A percentile compares a stretch with the other conserved stretches of the same genome.
Conservation (phyloP, 2,113 vertebrate genomes). For the Lophura nycthemera region DNA sequence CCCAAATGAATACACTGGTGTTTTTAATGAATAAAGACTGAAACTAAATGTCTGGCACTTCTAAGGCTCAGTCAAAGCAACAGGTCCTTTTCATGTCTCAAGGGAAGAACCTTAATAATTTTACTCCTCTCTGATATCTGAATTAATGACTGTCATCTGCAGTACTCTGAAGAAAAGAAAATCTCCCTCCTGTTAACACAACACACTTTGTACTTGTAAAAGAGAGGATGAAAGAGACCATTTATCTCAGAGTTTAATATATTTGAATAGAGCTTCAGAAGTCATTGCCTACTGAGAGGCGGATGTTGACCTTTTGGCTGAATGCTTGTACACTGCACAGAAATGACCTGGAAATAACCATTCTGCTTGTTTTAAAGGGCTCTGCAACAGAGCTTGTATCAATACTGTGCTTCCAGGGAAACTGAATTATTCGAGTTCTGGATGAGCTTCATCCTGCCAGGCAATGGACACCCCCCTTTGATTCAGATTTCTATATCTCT, state of each 20-base stretch:
- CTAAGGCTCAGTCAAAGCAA: conserved; percentile 2
- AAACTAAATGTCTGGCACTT: conserved; percentile 13
- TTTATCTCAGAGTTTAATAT: conserved; percentile 37
- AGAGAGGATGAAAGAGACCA: background rate
- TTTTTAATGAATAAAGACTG: conserved; percentile 17
- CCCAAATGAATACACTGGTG: background rate
- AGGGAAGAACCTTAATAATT: conserved; percentile 7
- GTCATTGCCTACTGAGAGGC: background rate
- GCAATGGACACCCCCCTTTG: background rate
- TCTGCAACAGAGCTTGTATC: background rate
- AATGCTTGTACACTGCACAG: background rate
- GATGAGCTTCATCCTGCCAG: background rate
- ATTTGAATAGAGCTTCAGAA: background rate
- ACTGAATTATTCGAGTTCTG: background rate
- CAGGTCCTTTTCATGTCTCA: background rate
- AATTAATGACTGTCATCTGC: conserved; percentile 28
- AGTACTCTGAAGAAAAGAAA: background rate
- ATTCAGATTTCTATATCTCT: background rate
- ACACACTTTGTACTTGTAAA: background rate
- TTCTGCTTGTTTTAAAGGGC: background rate
- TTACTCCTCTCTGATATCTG: conserved; percentile 5
- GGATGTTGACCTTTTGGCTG: background rate
- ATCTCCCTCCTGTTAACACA: background rate
- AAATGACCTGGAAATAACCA: background rate
- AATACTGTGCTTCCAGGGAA: background rate